Evolutionary conservation across 2,113 vertebrate genomes (phyloP).

Genomic region (Atherinomorus stipes): DNA sequence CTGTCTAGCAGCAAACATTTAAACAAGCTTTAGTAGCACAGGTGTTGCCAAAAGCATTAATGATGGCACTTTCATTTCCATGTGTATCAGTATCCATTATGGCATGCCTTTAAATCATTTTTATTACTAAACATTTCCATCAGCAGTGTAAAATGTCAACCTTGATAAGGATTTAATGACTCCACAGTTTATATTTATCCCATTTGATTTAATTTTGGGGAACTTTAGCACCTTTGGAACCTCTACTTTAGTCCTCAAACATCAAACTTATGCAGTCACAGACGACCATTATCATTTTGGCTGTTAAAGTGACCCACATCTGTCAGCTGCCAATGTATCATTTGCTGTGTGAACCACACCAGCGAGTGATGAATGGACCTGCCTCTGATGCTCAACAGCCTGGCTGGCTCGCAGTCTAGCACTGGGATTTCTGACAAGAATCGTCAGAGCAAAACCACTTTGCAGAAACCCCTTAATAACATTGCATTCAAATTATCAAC

Average conservation of each 20-base stretch:
- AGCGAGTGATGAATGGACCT: conserved; percentile 72
- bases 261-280: conserved; percentile 14
- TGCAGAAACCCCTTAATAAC: conserved; percentile 11
- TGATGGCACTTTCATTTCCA: too few relatives aligned
- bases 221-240: not conserved
- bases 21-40: too few relatives aligned
- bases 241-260: not conserved
- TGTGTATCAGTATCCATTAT: too few relatives aligned
- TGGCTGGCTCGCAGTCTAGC: conserved; percentile 44
- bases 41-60: too few relatives aligned
- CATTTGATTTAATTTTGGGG: conserved; percentile 4
- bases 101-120: too few relatives aligned
- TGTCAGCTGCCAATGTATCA: conserved; percentile 67
- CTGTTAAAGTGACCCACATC: conserved; percentile 68
- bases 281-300: conserved; percentile 46
- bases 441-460: conserved; percentile 23
- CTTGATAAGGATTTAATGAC: not conserved
- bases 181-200: not conserved
- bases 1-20: too few relatives aligned
- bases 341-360: conserved; percentile 44
- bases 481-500: not conserved
- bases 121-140: too few relatives aligned
- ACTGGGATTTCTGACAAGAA: conserved; percentile 39
- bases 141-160: too few relatives aligned
- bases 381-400: conserved; percentile 54